Evolutionary conservation across 2,797 vertebrate genomes (phyloP).

Genomic region (Rhinichthys osculus): DNA sequence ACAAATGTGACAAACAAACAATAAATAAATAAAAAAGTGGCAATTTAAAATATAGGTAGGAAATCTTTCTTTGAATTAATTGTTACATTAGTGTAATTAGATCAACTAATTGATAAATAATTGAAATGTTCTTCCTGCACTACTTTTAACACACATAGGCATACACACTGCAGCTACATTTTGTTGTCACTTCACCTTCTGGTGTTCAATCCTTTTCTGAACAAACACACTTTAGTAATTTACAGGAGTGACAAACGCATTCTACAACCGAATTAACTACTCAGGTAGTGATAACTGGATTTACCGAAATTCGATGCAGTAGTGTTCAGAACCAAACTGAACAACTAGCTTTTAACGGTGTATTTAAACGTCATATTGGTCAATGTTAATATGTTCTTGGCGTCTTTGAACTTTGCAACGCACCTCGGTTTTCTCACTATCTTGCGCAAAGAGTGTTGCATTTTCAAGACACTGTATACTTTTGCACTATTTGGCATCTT

Average conservation of each 20-base stretch:
- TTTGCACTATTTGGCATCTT: not conserved
- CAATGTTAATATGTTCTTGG: not conserved
- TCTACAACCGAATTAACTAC: not conserved
- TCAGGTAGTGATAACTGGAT: not conserved
- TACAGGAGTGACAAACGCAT: not conserved
- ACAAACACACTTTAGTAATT: not conserved
- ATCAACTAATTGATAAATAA: not conserved
- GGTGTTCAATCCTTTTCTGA: not conserved
- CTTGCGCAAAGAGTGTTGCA: not conserved
- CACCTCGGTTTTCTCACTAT: not conserved
- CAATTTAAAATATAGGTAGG: not conserved
- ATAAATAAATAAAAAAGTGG: not conserved
- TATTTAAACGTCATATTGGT: not conserved
- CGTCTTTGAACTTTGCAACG: not conserved
- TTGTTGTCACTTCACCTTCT: not conserved
- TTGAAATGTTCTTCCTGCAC: not conserved
- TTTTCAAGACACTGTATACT: not conserved
- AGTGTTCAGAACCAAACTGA: not conserved
- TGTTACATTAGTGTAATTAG: not conserved
- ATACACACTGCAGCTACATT: not conserved
- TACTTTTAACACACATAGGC: not conserved
- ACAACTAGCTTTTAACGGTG: not conserved
- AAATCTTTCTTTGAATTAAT: not conserved
- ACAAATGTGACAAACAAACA: not conserved
- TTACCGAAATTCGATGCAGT: not conserved